phyloP scores from a whole-genome alignment of 2,113 vertebrate species.

The Protobothrops mucrosquamatus region DNA sequence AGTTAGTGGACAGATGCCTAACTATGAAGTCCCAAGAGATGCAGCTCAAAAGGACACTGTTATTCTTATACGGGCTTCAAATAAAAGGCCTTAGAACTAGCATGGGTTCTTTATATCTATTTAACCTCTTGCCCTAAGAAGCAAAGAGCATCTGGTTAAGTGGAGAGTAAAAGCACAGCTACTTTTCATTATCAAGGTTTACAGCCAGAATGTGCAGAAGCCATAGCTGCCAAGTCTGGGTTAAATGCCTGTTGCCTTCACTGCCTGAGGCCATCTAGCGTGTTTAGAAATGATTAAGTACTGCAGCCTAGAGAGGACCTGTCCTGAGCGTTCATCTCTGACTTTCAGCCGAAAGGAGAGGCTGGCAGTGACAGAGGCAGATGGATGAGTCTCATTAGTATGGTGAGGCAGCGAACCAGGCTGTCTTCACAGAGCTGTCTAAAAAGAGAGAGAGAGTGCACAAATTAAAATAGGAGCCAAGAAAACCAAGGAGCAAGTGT shows the following conservation, averaged over 20 bases:
- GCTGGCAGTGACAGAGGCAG: conserved; percentile 85
- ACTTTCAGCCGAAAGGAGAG: conserved; percentile 86
- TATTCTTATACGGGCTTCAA: conserved; percentile 68
- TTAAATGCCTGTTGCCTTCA: conserved; percentile 87
- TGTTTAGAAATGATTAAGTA: conserved; percentile 91
- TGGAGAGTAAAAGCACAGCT: conserved; percentile 78
- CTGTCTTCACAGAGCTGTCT: conserved; percentile 85
- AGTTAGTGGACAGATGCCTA: conserved; percentile 61
- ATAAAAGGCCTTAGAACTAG: conserved; percentile 79
- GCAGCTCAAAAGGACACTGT: conserved; percentile 55
- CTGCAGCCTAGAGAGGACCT: conserved; percentile 86
- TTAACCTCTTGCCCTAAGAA: conserved; percentile 83
- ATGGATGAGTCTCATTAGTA: conserved; percentile 91
- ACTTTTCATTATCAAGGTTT: conserved; percentile 83
- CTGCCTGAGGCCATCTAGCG: conserved; percentile 84
- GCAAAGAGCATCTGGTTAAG: conserved; percentile 84
- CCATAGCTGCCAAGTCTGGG: conserved; percentile 79
- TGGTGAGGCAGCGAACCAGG: conserved; percentile 80
- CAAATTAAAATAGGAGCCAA: conserved; percentile 81
- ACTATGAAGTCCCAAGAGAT: conserved; percentile 63
- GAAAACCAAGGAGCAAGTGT: conserved; percentile 74
- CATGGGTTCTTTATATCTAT: conserved; percentile 78
- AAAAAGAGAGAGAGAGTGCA: conserved; percentile 71
- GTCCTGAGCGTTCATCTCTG: conserved; percentile 89
- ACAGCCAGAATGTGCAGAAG: conserved; percentile 73